These are phyloP conservation scores for Nettapus auritus DNA, from an alignment of 2,113 vertebrate species.

Conservation along the genomic window DNA sequence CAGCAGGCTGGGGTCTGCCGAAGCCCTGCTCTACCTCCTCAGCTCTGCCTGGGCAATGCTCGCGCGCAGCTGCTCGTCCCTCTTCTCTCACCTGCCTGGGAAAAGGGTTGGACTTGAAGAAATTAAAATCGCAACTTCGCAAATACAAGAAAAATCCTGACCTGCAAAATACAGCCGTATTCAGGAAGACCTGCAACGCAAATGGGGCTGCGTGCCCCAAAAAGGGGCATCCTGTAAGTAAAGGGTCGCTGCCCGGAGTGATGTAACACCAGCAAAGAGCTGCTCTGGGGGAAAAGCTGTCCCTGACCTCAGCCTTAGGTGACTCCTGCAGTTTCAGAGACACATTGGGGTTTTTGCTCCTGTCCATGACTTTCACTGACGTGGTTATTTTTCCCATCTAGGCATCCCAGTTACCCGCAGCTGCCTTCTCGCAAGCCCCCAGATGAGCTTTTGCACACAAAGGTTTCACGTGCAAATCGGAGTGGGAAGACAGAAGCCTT, in stretches of 20 bases:
- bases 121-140: neutral
- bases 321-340: neutral
- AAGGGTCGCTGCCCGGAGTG: neutral
- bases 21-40: neutral
- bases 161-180: neutral
- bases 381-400: neutral
- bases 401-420: neutral
- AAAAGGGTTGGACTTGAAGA: neutral
- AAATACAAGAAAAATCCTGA: neutral
- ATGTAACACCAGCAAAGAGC: neutral
- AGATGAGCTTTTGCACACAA: neutral
- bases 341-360: neutral
- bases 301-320: neutral
- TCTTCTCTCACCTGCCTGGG: neutral
- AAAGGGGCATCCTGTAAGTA: neutral
- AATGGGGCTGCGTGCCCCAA: neutral
- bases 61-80: fast-evolving
- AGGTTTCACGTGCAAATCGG: neutral
- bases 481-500: neutral
- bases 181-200: neutral
- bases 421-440: neutral
- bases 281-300: neutral
- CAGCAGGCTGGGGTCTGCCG: neutral
- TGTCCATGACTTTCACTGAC: neutral
- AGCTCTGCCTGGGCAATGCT: neutral